Percentiles rank a stretch among this genome's conserved stretches.
phyloP scores from a whole-genome alignment of 2,888 invertebrate genomes.

The Drosophila macrospina region DNA sequence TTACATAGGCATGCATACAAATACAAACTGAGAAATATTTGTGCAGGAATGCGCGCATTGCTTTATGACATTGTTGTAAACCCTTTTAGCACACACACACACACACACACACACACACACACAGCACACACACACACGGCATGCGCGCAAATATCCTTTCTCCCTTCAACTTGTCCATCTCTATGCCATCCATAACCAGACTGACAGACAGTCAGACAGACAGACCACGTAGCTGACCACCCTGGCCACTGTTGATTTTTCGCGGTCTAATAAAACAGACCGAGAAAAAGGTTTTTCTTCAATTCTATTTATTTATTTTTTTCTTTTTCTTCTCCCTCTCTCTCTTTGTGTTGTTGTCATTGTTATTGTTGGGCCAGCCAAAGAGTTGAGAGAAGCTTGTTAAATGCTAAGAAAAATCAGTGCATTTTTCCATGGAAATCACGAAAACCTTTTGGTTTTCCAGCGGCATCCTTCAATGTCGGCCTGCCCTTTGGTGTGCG shows the following conservation, averaged over 20 bases:
- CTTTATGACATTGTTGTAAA: constrained; percentile 76
- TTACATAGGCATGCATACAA: constrained; percentile 50
- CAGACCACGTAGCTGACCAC: constrained; percentile 53
- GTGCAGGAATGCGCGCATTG: constrained; percentile 60
- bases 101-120: constrained; percentile 7
- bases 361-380: constrained; percentile 40
- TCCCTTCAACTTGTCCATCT: constrained; percentile 5
- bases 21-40: constrained; percentile 34
- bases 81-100: constrained; percentile 66
- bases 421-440: constrained; percentile 71
- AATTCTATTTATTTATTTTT: no score
- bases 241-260: constrained; percentile 78
- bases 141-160: constrained; percentile 37
- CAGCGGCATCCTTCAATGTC: constrained; percentile 29
- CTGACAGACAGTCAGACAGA: constrained; percentile 2
- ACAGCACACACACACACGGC: constrained; percentile 5
- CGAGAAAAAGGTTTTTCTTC: constrained; percentile 35
- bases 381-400: constrained; percentile 66
- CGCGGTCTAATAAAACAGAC: constrained; percentile 75
- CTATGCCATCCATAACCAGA: not conserved
- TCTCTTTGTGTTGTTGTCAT: not conserved
- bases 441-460: constrained; percentile 60
- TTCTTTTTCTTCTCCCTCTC: not conserved
- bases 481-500: constrained; percentile 15
- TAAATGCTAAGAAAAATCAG: constrained; percentile 62